Conservation (phyloP, 2,113 vertebrate species). For the Cricetomys ansorgei region DNA sequence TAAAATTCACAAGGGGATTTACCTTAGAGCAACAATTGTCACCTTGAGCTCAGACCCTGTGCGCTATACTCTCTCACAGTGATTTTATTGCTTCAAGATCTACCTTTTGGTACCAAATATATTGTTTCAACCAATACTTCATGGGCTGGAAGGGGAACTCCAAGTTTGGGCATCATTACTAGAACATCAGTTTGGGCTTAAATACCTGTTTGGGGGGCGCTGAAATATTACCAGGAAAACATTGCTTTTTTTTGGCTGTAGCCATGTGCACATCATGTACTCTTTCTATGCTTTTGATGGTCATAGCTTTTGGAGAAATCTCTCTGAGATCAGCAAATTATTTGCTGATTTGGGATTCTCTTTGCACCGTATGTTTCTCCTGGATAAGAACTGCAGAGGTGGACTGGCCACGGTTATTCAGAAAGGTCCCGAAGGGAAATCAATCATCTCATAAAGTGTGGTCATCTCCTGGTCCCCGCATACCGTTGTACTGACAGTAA, state of each 20-base stretch:
- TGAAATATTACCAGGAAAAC: neutral
- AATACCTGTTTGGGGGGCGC: neutral
- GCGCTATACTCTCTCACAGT: neutral
- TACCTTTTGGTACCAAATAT: neutral
- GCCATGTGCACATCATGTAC: rapidly evolving
- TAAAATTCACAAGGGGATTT: neutral
- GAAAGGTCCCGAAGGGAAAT: neutral
- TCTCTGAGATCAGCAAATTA: neutral
- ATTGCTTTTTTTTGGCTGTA: no score
- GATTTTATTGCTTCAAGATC: neutral
- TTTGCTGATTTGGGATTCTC: neutral
- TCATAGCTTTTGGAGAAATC: neutral
- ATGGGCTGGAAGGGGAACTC: neutral
- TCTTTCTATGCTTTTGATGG: neutral
- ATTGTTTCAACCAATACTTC: neutral
- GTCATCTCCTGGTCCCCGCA: neutral
- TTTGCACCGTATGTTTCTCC: neutral
- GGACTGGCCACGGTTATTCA: neutral
- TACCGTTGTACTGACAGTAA: neutral
- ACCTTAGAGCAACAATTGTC: neutral
- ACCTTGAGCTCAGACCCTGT: neutral
- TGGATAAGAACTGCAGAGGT: neutral
- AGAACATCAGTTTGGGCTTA: neutral
- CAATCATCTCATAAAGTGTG: neutral
- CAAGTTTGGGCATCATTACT: neutral